Percentiles rank a stretch among this genome's conserved stretches.
phyloP scores from a whole-genome alignment of 2,888 invertebrate species.

The Pollenia angustigena region DNA sequence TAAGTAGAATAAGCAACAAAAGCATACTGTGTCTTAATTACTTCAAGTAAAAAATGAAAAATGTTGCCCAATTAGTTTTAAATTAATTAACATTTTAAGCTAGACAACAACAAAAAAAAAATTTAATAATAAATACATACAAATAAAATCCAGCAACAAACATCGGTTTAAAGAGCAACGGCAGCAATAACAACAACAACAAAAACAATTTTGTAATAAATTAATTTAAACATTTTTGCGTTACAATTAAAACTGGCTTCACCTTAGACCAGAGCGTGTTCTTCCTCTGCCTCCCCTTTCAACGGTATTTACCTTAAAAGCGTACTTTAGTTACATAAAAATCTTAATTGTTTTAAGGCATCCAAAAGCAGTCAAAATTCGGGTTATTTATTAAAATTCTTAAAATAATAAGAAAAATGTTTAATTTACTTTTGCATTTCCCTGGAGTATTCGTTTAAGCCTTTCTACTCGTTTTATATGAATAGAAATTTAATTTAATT shows the following conservation, averaged over 20 bases:
- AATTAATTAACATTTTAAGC: conserved; percentile 66
- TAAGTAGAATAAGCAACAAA: neutral
- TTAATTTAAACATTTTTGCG: conserved; percentile 31
- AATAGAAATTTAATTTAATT: conserved; percentile 18
- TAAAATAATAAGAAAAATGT: neutral
- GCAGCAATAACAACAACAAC: neutral
- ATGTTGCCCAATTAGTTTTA: conserved; percentile 63
- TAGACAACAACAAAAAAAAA: conserved; percentile 17
- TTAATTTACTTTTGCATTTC: conserved; percentile 7
- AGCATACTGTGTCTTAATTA: conserved; percentile 48
- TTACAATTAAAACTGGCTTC: conserved; percentile 10
- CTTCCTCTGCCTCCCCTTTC: neutral
- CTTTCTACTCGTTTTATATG: neutral
- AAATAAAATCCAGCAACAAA: neutral
- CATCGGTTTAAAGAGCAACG: no score
- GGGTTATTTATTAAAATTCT: conserved; percentile 17
- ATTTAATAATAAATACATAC: conserved; percentile 15
- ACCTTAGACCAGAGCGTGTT: neutral
- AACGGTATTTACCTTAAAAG: neutral
- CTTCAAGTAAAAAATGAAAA: conserved; percentile 27
- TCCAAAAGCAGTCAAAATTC: neutral
- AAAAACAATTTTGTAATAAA: conserved; percentile 28
- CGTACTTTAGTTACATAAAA: conserved; percentile 1
- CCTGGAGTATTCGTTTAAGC: conserved; percentile 19
- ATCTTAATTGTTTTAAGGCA: conserved; percentile 19